Conservation (phyloP, 2,888 invertebrate species). For the Hipparchia sbordonii region DNA sequence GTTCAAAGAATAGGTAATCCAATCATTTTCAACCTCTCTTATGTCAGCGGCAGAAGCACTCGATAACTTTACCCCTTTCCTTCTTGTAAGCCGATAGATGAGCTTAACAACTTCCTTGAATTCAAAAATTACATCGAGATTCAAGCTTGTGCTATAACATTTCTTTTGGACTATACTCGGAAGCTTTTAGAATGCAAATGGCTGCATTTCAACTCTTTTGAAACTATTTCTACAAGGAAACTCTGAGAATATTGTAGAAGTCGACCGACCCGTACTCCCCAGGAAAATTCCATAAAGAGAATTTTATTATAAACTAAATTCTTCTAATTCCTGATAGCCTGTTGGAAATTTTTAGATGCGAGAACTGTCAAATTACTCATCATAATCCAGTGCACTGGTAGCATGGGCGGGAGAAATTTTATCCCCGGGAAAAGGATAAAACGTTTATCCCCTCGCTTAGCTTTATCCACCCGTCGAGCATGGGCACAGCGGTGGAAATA, state of each 20-base stretch:
- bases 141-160: conserved; percentile 54
- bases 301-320: background rate
- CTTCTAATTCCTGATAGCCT: no score
- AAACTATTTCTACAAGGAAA: conserved; percentile 70
- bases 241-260: conserved; percentile 64
- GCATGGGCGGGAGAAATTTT: no score
- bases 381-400: no score
- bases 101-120: conserved; percentile 31
- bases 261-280: conserved; percentile 40
- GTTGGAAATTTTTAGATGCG: no score
- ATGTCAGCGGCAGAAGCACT: background rate
- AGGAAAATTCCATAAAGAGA: background rate
- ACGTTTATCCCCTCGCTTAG: no score
- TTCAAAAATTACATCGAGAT: conserved; percentile 30
- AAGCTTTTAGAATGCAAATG: conserved; percentile 75
- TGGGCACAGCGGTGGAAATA: no score
- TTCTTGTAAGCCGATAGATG: conserved; percentile 21
- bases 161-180: conserved; percentile 55
- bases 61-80: background rate
- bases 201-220: conserved; percentile 70
- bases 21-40: background rate
- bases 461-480: no score
- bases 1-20: background rate
- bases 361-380: no score
- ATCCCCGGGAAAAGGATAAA: no score